These are phyloP conservation scores for Galago senegalensis DNA, from an alignment of 2,797 vertebrate genomes.

Conservation along the genomic window DNA sequence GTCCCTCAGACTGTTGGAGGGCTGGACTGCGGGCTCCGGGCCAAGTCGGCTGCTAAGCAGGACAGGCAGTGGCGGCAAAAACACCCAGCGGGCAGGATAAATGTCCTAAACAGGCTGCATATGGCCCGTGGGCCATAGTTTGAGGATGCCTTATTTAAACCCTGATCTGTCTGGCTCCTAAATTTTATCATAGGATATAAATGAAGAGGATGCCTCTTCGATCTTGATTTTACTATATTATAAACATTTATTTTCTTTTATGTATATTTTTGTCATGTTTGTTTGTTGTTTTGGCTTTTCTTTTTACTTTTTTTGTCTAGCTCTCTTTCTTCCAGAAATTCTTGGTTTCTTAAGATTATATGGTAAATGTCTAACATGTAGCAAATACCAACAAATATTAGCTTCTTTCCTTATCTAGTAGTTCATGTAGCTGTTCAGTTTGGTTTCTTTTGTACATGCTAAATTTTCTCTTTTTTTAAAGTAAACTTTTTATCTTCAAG, in stretches of 20 bases:
- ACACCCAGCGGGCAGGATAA: too few relatives aligned
- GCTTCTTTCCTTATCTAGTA: not conserved
- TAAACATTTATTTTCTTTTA: slow-evolving; percentile 12
- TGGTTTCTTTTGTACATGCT: slow-evolving; percentile 23
- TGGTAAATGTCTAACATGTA: slow-evolving; percentile 25
- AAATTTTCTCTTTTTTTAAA: slow-evolving; percentile 37
- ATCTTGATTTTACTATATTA: not conserved
- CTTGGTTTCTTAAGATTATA: not conserved
- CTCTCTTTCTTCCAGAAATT: slow-evolving; percentile 6
- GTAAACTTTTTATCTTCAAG: slow-evolving; percentile 9
- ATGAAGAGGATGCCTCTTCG: not conserved
- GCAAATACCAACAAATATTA: not conserved
- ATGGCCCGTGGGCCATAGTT: too few relatives aligned
- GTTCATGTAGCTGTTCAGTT: not conserved
- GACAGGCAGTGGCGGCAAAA: too few relatives aligned
- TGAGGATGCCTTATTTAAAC: not conserved
- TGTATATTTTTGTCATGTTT: not conserved
- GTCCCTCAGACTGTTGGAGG: too few relatives aligned
- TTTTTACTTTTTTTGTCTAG: not conserved
- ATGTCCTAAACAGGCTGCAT: too few relatives aligned
- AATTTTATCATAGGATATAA: not conserved
- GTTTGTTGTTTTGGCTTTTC: not conserved
- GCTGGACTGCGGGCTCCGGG: too few relatives aligned
- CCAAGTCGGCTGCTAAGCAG: too few relatives aligned
- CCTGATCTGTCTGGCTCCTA: not conserved